phyloP scores from a whole-genome alignment of 2,113 vertebrate species.

The Indicator indicator region DNA sequence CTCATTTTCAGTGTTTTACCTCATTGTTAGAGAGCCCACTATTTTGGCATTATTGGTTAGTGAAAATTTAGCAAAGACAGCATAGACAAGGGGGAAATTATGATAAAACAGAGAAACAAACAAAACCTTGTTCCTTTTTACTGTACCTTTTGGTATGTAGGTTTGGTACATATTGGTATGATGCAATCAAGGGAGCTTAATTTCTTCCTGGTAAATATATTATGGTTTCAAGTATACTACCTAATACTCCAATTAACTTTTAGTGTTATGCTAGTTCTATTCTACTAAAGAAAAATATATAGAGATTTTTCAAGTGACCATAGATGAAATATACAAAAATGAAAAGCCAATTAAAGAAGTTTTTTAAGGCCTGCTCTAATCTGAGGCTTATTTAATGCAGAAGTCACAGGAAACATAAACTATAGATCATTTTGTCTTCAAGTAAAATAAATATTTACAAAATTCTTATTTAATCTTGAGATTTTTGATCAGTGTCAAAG shows the following conservation, averaged over 20 bases:
- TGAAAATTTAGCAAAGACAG: conserved; percentile 36
- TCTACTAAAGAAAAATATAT: conserved; percentile 75
- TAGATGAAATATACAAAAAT: conserved; percentile 65
- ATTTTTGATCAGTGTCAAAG: conserved; percentile 66
- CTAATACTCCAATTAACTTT: conserved; percentile 75
- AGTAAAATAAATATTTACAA: conserved; percentile 35
- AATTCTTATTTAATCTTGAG: conserved; percentile 61
- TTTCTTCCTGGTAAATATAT: conserved; percentile 19
- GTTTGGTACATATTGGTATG: conserved; percentile 12
- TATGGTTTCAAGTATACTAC: conserved; percentile 67
- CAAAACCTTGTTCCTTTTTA: conserved; percentile 20
- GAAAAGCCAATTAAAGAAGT: not conserved
- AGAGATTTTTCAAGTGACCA: conserved; percentile 57
- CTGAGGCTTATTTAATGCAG: conserved; percentile 7
- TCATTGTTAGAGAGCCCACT: conserved; percentile 39
- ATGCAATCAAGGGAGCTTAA: not conserved
- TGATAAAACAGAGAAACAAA: conserved; percentile 6
- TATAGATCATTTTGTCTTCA: conserved; percentile 49
- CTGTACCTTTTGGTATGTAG: not conserved
- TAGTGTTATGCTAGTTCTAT: conserved; percentile 74
- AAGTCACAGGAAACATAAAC: not conserved
- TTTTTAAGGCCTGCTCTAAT: conserved; percentile 29
- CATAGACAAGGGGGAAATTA: not conserved
- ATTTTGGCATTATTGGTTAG: conserved; percentile 20
- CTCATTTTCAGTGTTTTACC: conserved; percentile 18